Percentiles rank a stretch among this genome's conserved stretches.
Evolutionary conservation across 2,113 vertebrate genomes (phyloP).

Genomic region (Mastomys natalensis): DNA sequence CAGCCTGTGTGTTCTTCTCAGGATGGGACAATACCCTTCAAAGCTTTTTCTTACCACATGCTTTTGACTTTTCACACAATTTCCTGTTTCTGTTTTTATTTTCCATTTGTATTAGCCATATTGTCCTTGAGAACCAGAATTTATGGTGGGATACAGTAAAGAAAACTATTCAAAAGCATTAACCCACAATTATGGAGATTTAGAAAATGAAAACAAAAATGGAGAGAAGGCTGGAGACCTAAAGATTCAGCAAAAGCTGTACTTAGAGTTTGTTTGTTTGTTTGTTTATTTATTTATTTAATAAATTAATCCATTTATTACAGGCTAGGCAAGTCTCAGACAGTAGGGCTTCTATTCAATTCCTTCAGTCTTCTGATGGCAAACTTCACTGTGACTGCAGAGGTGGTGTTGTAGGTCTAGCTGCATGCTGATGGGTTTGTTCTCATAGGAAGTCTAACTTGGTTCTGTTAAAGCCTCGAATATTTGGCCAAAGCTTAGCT

Average conservation of each 20-base stretch:
- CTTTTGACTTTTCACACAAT: constrained; percentile 18
- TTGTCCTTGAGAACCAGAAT: neutral
- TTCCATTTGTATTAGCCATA: neutral
- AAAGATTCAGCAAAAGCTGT: neutral
- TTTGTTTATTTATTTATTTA: too few relatives aligned
- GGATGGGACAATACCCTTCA: neutral
- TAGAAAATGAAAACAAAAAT: neutral
- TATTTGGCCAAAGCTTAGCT: neutral
- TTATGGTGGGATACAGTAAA: neutral
- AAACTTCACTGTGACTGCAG: too few relatives aligned
- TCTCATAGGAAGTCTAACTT: neutral
- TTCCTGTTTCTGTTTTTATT: constrained; percentile 26
- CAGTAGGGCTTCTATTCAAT: too few relatives aligned
- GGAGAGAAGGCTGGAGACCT: neutral
- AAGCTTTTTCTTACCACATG: neutral
- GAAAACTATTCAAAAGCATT: neutral
- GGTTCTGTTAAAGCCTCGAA: neutral
- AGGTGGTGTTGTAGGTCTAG: too few relatives aligned
- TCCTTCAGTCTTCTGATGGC: too few relatives aligned
- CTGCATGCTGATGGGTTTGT: neutral
- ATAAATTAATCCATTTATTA: too few relatives aligned
- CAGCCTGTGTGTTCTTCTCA: neutral
- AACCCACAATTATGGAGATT: neutral
- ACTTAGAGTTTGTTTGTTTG: neutral
- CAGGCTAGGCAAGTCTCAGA: too few relatives aligned